Conservation (phyloP, 2,797 vertebrate genomes). For the Macroramphosus scolopax region DNA sequence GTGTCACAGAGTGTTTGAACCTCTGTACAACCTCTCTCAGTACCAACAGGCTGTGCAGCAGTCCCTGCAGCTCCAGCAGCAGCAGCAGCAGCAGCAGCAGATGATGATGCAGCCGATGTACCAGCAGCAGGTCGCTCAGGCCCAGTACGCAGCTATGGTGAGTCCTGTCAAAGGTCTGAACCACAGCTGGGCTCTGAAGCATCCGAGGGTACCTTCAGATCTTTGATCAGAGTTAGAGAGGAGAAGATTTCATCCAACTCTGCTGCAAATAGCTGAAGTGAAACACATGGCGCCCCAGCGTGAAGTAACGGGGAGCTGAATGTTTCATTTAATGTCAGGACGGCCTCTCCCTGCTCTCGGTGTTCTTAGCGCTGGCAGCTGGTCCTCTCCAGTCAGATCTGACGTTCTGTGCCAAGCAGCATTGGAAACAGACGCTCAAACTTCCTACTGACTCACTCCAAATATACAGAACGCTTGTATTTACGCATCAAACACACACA, state of each 20-base stretch:
- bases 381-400: conserved; percentile 22
- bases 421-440: conserved; percentile 70
- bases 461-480: conserved; percentile 65
- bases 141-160: conserved; percentile 88
- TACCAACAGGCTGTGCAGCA: conserved; percentile 76
- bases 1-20: too few relatives aligned
- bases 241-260: conserved; percentile 50
- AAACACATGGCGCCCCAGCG: conserved; percentile 67
- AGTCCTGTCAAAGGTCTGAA: conserved; percentile 38
- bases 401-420: conserved; percentile 61
- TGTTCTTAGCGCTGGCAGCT: conserved; percentile 60
- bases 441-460: conserved; percentile 62
- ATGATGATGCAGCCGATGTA: conserved; percentile 85
- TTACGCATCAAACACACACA: conserved; percentile 60
- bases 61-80: conserved; percentile 71
- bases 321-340: conserved; percentile 62
- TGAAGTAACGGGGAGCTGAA: conserved; percentile 46
- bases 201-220: conserved; percentile 10
- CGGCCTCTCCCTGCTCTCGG: conserved; percentile 52
- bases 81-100: conserved; percentile 63
- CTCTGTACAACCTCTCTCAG: conserved; percentile 7
- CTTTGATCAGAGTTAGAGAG: conserved; percentile 32
- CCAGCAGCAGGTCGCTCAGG: conserved; percentile 80
- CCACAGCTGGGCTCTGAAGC: background rate
- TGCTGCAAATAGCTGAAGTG: conserved; percentile 56